Base-by-base conservation (phyloP, 2,888 invertebrate species). In the Thyatira batis region DNA sequence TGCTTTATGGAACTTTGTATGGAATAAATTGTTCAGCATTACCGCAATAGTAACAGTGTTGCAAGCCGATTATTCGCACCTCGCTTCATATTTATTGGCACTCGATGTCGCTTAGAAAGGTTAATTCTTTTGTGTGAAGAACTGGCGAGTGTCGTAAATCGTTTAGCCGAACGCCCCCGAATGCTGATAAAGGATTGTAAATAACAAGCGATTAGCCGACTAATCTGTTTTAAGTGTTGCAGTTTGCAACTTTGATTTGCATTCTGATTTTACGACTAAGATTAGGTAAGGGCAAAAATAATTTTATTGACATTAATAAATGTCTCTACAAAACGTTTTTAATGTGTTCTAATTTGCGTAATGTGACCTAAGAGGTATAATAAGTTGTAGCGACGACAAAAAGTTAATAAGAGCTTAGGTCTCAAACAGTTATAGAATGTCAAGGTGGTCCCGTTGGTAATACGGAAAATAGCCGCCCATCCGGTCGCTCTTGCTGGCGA, bases 111-210 rank as follows among this genome's bases (percentile, higher is more conserved):
- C 87, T 87, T 84, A 85, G 81, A 81, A 78, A 74, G 77, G 79
- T 76, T 84, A 85, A 86, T 84, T 84, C 89, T 83, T 87, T 90
- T 89, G 87, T 88, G 77, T 63, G 67, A 63, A 70, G 73, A 80
- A 78, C 76, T 78, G 75, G 75, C 70, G 65, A 68, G 60, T 75
- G 65, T 83, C 87, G 80, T 90, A 89, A 91, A 90, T 89, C 87
- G 80, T 68, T 53, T 63, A 71, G 65, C 73, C 77, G 67, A 72
- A 82, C 82, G 85, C 85, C 82, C 78, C 76, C 73, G 76, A 72
- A 65, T 69, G 68, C 76, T 85, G 87, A 89, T 91, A 89, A 89
- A 87, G 83, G 85, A 80, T 74, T 87, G 87, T 90, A 90, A 91
- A 90, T 90, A 84, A 87, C 82, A 52, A 45, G 61, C 79, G 88